Base-by-base conservation (phyloP, 2,797 vertebrate species). In the Miichthys miiuy region DNA sequence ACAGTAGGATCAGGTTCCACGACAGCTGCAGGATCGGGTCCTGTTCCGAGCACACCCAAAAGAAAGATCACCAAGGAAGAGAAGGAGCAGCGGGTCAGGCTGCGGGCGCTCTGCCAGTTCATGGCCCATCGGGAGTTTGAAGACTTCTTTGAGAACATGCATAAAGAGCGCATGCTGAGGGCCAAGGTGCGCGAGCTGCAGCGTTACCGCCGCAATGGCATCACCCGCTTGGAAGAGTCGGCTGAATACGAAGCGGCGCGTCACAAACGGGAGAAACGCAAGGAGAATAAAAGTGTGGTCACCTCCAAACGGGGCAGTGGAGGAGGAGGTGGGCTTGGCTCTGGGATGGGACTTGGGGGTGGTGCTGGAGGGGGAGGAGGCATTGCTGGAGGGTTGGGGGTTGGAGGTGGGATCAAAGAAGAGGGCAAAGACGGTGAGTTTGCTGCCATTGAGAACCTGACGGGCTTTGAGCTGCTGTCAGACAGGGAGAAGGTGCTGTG, bases 401-500 rank as follows among this genome's bases (percentile, higher is more conserved):
- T 78, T 1, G 92, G 88, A 9, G 82, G 91, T 0, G 80, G 85
- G 34, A 96, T 96, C 63, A 96, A 96, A 78, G 98, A 99, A 67
- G 97, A 98, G 0, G 95, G 95, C 11, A 97, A 96, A 74, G 98
- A 99, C 0, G 93, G 96, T 0, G 98, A 99, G 87, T 98, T 99
- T 52, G 94, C 97, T 0, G 96, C 97, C 88, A 98, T 99, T 1
- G 98, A 99, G 92, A 96, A 97, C 82, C 95, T 99, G 58, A 91
- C 97, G 0, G 97, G 97, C 54, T 99, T 99, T 3, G 98, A 99
- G 91, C 95, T 99, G 54, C 90, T 99, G 75, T 99, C 98, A 0
- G 98, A 99, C 87, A 91, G 98, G 10, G 98, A 99, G 92, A 99
- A 99, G 89, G 95, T 98, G 64, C 96, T 99, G 25, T 99, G 98